phyloP scores from a whole-genome alignment of 2,797 vertebrate species.

The Peromyscus aztecus region DNA sequence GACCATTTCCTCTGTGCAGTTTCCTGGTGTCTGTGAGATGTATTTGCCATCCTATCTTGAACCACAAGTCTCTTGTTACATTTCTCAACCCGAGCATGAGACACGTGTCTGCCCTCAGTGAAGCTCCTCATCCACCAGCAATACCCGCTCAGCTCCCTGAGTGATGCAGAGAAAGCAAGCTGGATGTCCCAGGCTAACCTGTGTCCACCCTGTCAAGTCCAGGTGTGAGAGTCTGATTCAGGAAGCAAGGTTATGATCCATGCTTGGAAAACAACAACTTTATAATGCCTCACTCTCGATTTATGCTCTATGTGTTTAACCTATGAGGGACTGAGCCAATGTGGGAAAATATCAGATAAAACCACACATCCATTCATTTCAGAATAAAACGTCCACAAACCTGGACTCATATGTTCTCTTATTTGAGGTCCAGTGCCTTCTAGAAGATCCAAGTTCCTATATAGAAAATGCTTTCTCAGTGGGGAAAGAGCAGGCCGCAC shows the following conservation, averaged over 20 bases:
- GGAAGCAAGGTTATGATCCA: background rate
- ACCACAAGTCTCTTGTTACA: background rate
- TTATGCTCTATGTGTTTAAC: background rate
- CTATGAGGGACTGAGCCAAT: background rate
- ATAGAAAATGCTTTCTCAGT: no score
- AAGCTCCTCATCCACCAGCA: background rate
- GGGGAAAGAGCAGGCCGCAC: background rate
- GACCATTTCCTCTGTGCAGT: background rate
- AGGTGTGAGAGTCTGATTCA: background rate
- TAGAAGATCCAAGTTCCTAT: background rate
- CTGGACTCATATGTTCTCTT: no score
- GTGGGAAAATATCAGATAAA: background rate
- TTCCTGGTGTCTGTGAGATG: background rate
- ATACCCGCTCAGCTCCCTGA: no score
- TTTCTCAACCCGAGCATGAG: background rate
- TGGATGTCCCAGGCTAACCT: background rate
- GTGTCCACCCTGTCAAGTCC: no score
- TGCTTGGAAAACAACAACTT: background rate
- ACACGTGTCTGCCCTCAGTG: fast-evolving
- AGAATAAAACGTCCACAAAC: background rate
- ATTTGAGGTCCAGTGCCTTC: background rate
- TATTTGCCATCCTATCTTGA: background rate
- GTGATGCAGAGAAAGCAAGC: no score
- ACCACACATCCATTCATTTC: background rate
- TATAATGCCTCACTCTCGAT: background rate